Base-by-base conservation (phyloP, 2,797 vertebrate species). In the Enteromius treurensis region DNA sequence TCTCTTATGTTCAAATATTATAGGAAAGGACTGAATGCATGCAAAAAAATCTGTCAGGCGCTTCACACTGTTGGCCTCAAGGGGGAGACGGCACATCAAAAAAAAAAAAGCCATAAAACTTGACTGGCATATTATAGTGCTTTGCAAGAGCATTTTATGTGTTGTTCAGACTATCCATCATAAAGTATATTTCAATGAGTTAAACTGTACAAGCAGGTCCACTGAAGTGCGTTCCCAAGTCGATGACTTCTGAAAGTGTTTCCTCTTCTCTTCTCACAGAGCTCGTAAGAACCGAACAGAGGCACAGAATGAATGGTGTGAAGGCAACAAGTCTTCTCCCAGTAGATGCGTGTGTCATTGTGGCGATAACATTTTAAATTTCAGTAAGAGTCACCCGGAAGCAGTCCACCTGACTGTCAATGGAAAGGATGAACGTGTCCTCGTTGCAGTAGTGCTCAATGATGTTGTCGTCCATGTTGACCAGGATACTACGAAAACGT, bases 391-490 rank as follows among this genome's bases (percentile, higher is more conserved):
- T 98, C 92, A 99, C 90, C 94, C 98, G 98, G 94, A 96, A 97
- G 90, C 95, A 91, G 47, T 99, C 97, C 1, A 93, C 94, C 84
- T 95, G 92, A 92, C 91, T 96, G 89, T 99, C 98, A 85, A 98
- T 97, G 91, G 95, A 95, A 84, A 99, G 95, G 90, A 99, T 96
- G 92, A 99, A 99, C 0, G 98, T 98, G 94, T 99, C 98, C 88
- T 99, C 98, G 0, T 99, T 99, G 76, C 96, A 98, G 89, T 99
- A 99, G 91, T 99, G 98, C 92, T 99, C 97, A 3, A 99, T 95
- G 88, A 99, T 98, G 95, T 99, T 99, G 90, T 99, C 96, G 15
- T 99, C 98, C 96, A 99, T 98, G 91, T 99, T 99, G 86, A 99
- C 98, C 92, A 99, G 91, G 90, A 99, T 99, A 85, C 98, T 99